Evolutionary conservation across 2,888 invertebrate species (phyloP), one percentile per base, ranked within the genome.

Genomic region (Xestia xanthographa): DNA sequence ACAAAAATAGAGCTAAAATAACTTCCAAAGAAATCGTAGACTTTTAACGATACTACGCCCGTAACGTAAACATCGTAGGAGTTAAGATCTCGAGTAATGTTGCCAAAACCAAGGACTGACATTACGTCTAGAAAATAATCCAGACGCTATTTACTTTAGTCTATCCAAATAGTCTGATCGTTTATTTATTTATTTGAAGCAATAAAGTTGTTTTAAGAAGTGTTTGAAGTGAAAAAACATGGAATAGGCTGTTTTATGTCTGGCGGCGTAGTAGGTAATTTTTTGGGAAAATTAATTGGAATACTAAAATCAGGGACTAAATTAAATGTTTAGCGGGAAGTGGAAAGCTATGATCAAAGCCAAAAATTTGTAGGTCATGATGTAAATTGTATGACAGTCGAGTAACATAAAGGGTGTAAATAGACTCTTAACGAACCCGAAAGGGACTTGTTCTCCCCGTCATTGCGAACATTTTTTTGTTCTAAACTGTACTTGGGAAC

Each of bases 111-210:
- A 85, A 75, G 71, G 69, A 69, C 65, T 72, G 74, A 67, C 45
- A 73, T 87, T 82, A 87, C 79, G 79, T 74, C 72, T 83, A 79
- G 69, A 75, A 85, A 79, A 72, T 83, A 72, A 79, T 72, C 83
- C 86, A 77, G 86, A 77, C 50, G 20, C 62, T 71, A 65, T 82
- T 77, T 68, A 70, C 29, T 71, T 67, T 53, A 14, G 70, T 62
- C n/a, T 77, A 71, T 50, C 38, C 22, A 85, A 85, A 85, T 73
- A 82, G 58, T 53, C 69, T 67, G 67, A 67, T 50, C 38, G 68
- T 48, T 56, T 82, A 82, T 77, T 85, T 69, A 43, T 50, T 29
- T 58, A 29, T 29, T 58, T 38, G 11, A 34, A 45, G 20, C 65
- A 60, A 76, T 84, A 70, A 82, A 65, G 43, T 72, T 58, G 9